These are phyloP conservation scores for Steinernema hermaphroditum DNA, from an alignment of 2,888 invertebrate species.

Conservation along the genomic window DNA sequence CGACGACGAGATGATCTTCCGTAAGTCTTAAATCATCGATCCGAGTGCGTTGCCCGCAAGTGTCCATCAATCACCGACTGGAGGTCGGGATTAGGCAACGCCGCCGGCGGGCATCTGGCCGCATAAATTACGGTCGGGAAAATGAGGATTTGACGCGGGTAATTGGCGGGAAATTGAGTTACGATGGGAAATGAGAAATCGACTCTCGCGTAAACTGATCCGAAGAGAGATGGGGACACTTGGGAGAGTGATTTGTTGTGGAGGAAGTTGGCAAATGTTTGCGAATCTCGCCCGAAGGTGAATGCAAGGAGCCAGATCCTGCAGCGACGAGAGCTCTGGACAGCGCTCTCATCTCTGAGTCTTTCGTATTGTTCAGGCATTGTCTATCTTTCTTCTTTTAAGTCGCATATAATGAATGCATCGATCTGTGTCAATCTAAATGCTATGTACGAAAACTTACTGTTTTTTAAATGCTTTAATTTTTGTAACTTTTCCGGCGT, in stretches of 20 bases:
- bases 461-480: too few species aligned
- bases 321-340: too few species aligned
- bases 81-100: slow-evolving; percentile 1
- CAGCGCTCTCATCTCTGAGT: too few species aligned
- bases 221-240: neutral
- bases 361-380: too few species aligned
- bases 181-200: too few species aligned
- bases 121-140: slow-evolving; percentile 25
- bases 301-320: too few species aligned
- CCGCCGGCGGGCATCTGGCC: slow-evolving; percentile 1
- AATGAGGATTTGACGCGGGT: neutral
- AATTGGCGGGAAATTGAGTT: slow-evolving; percentile 18
- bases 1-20: slow-evolving; percentile 25
- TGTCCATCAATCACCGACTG: slow-evolving; percentile 24
- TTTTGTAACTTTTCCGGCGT: too few species aligned
- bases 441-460: too few species aligned
- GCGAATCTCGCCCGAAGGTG: neutral
- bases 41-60: slow-evolving; percentile 3
- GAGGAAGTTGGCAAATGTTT: neutral
- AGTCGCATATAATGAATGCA: too few species aligned
- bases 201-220: neutral
- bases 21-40: slow-evolving; percentile 17
- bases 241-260: slow-evolving; percentile 19
- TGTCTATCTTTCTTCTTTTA: too few species aligned
- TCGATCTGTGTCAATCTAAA: too few species aligned